phyloP scores from a whole-genome alignment of 2,888 invertebrate species.

The Drepanosiphum platanoidis region DNA sequence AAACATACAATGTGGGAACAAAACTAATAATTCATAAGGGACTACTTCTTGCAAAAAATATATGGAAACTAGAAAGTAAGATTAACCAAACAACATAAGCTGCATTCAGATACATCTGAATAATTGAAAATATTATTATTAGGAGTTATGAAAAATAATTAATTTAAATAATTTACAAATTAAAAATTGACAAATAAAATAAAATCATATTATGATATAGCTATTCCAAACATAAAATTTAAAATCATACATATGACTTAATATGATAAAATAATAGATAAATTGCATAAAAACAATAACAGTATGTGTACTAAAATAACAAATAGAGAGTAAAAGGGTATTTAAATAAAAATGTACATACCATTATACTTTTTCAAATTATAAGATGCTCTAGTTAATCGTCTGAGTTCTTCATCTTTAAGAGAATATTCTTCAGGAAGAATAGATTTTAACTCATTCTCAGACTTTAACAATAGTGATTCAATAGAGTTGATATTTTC shows the following conservation, averaged over 20 bases:
- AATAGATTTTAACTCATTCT: conserved; percentile 81
- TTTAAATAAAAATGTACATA: conserved; percentile 67
- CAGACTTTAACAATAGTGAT: conserved; percentile 83
- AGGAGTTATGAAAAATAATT: too few relatives aligned
- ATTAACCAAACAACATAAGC: too few relatives aligned
- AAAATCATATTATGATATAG: neutral
- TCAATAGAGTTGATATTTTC: conserved; percentile 80
- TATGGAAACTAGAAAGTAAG: too few relatives aligned
- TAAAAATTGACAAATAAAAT: too few relatives aligned
- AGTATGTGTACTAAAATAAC: neutral
- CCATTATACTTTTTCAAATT: conserved; percentile 87
- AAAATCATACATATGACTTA: neutral
- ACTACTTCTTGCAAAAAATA: too few relatives aligned
- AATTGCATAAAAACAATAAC: neutral
- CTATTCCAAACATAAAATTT: neutral
- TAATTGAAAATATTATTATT: too few relatives aligned
- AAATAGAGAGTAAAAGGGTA: neutral
- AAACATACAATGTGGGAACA: too few relatives aligned
- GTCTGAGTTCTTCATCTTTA: conserved; percentile 82
- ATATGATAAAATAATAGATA: neutral
- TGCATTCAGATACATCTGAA: too few relatives aligned
- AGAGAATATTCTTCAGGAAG: conserved; percentile 74
- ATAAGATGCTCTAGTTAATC: conserved; percentile 84
- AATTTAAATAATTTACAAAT: too few relatives aligned
- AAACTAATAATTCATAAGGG: too few relatives aligned